phyloP scores from a whole-genome alignment of 2,113 vertebrate genomes.

The Burhinus bistriatus region DNA sequence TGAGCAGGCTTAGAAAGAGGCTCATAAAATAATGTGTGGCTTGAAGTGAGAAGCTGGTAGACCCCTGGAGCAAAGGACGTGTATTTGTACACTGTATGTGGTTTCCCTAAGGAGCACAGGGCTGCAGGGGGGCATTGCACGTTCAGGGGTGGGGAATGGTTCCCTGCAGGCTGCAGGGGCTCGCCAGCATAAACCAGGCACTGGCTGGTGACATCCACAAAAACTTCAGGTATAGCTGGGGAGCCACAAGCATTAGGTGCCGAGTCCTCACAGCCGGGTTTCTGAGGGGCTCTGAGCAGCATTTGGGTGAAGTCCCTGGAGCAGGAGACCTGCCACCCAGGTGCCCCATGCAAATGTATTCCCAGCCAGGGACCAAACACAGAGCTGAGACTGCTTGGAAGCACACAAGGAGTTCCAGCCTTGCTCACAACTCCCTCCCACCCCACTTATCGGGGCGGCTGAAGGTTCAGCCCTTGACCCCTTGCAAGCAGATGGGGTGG shows the following conservation, averaged over 20 bases:
- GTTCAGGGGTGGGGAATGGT: not conserved
- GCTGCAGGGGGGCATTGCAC: not conserved
- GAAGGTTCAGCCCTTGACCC: slow-evolving; percentile 58
- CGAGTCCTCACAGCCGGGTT: not conserved
- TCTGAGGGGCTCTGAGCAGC: not conserved
- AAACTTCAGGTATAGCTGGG: not conserved
- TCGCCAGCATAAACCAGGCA: not conserved
- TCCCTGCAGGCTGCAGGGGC: not conserved
- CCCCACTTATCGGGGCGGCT: not conserved
- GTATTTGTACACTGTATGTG: accelerated
- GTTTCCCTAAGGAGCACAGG: not conserved
- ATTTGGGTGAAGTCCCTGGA: not conserved
- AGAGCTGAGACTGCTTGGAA: not conserved
- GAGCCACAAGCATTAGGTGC: not conserved
- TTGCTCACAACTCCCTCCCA: not conserved
- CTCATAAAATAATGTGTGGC: not conserved
- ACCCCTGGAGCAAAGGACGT: not conserved
- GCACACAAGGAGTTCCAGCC: not conserved
- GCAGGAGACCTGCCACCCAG: not conserved
- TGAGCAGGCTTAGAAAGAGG: not conserved
- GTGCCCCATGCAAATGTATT: not conserved
- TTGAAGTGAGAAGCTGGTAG: not conserved
- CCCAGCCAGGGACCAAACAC: accelerated
- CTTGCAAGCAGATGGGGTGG: not conserved
- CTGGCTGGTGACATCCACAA: accelerated